A percentile compares a stretch with the other conserved stretches of the same genome.
Evolutionary conservation across 2,888 invertebrate species (phyloP).

Genomic region (Conchocele bisecta): DNA sequence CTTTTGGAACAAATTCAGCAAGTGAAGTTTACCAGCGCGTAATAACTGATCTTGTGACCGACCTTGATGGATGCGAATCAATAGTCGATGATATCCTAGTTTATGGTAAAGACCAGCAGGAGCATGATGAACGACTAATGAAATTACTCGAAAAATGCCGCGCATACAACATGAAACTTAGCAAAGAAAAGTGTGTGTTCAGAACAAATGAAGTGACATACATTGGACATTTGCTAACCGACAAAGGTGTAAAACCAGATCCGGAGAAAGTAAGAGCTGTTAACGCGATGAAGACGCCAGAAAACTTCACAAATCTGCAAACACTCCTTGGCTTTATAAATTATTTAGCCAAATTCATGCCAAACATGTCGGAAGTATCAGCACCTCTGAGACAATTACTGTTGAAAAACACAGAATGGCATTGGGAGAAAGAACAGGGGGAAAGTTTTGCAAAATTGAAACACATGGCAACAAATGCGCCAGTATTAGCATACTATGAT

Average conservation of each 20-base stretch:
- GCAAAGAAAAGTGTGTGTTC: conserved; percentile 11
- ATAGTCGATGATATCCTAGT: conserved; percentile 40
- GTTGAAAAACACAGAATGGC: conserved; percentile 10
- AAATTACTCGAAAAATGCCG: conserved; percentile 3
- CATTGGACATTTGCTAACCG: conserved; percentile 14
- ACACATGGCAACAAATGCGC: conserved; percentile 32
- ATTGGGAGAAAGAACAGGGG: conserved; percentile 4
- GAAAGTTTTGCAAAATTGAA: conserved; percentile 53
- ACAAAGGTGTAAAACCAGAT: conserved; percentile 25
- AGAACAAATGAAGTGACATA: conserved; percentile 15
- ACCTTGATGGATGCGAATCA: conserved; percentile 5
- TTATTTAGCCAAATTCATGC: conserved; percentile 40
- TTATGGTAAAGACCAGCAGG: conserved; percentile 18
- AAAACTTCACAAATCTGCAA: conserved; percentile 18
- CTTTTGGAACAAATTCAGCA: conserved; percentile 45
- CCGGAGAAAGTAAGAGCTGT: conserved; percentile 36
- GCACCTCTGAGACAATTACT: conserved; percentile 27
- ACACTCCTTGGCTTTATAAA: conserved; percentile 34
- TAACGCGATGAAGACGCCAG: conserved; percentile 19
- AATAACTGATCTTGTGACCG: conserved; percentile 24
- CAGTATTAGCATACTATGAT: conserved; percentile 49
- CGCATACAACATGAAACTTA: conserved; percentile 25
- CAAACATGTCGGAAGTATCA: conserved; percentile 35
- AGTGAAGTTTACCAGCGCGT: conserved; percentile 33
- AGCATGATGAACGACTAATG: conserved; percentile 23